Conservation (phyloP, 1,140 invertebrate genomes). For the Procambarus virginalis region DNA sequence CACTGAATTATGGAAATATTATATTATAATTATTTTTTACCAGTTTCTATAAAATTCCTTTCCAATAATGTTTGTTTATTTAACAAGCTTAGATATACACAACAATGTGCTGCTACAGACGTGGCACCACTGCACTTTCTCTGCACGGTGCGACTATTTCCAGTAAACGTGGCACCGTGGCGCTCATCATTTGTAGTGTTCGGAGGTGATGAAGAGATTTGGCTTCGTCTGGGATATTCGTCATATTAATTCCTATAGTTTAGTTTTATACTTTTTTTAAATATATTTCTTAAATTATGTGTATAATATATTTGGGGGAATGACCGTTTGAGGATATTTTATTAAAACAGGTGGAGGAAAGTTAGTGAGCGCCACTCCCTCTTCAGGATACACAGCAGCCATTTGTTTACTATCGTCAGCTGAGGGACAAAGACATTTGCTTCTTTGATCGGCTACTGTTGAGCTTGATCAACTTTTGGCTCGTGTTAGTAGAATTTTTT, state of each 20-base stretch:
- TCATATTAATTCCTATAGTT: background rate
- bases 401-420: slow-evolving; percentile 48
- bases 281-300: background rate
- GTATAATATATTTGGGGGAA: background rate
- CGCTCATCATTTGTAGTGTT: background rate
- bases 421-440: slow-evolving; percentile 29
- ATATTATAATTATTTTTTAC: too few species aligned
- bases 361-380: background rate
- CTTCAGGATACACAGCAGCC: slow-evolving; percentile 9
- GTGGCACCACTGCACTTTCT: too few species aligned
- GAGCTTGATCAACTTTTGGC: too few species aligned
- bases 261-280: background rate
- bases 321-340: background rate
- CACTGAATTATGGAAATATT: too few species aligned
- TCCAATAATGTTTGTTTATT: too few species aligned
- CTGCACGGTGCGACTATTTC: too few species aligned
- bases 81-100: too few species aligned
- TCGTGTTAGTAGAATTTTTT: too few species aligned
- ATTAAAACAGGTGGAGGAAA: background rate
- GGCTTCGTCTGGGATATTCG: background rate
- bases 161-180: too few species aligned
- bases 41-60: too few species aligned
- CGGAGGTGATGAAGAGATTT: background rate
- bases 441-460: too few species aligned
- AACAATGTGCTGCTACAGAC: too few species aligned